These are phyloP conservation scores for Latheticus oryzae DNA, from an alignment of 2,888 invertebrate species.

Conservation along the genomic window DNA sequence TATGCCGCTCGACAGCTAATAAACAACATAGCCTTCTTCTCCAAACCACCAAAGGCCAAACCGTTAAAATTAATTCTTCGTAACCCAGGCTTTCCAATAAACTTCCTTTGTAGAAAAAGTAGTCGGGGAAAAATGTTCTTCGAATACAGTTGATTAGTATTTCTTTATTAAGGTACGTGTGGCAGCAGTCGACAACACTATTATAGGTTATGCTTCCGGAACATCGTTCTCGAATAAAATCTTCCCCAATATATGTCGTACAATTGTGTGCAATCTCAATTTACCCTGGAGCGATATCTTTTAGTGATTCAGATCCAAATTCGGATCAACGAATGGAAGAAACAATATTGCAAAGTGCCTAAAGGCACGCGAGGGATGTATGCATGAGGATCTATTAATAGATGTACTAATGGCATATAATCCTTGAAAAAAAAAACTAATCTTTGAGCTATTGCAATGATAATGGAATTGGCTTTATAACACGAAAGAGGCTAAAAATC, in stretches of 20 bases:
- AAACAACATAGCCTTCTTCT: conserved; percentile 17
- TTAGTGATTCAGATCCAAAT: conserved; percentile 36
- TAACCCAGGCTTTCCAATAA: conserved; percentile 9
- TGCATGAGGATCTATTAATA: conserved; percentile 25
- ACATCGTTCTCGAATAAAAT: conserved; percentile 30
- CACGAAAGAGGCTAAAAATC: conserved; percentile 4
- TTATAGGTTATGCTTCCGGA: conserved; percentile 23
- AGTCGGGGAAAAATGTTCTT: not conserved
- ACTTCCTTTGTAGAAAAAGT: not conserved
- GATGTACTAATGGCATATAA: conserved; percentile 18
- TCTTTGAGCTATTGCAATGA: conserved; percentile 10
- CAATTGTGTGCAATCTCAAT: conserved; percentile 41
- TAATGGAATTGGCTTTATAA: conserved; percentile 16
- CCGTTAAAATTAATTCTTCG: conserved; percentile 22
- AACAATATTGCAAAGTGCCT: conserved; percentile 40
- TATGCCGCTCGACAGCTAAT: conserved; percentile 16
- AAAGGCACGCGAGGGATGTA: conserved; percentile 35
- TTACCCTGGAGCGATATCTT: conserved; percentile 34
- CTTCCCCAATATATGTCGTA: conserved; percentile 34
- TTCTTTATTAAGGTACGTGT: conserved; percentile 17
- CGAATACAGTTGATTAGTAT: conserved; percentile 7
- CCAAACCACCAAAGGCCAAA: not conserved
- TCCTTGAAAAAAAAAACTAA: conserved; percentile 4
- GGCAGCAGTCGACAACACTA: conserved; percentile 21
- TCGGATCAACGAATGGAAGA: conserved; percentile 37